phyloP scores from a whole-genome alignment of 2,888 invertebrate genomes.

The Protonemura montana region DNA sequence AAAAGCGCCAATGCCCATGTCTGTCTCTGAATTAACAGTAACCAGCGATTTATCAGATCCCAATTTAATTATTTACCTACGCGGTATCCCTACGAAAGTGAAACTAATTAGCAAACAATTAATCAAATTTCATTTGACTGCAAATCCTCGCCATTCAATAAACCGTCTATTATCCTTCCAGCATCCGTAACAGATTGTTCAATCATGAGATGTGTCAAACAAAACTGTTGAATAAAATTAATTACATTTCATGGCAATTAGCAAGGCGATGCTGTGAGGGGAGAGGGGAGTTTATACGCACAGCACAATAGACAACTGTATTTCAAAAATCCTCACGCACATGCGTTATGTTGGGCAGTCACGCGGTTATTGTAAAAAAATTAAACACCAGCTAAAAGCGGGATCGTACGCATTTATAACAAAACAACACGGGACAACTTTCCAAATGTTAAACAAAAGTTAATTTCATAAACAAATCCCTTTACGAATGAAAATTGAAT shows the following conservation, averaged over 20 bases:
- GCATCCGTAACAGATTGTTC: constrained; percentile 12
- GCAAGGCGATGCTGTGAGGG: neutral
- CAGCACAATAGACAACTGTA: neutral
- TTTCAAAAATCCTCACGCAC: neutral
- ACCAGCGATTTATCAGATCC: neutral
- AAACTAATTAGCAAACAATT: neutral
- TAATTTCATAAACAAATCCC: neutral
- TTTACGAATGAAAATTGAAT: neutral
- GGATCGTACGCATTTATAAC: neutral
- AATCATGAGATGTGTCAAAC: neutral
- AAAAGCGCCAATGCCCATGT: neutral
- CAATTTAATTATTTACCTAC: neutral
- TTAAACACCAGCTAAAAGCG: neutral
- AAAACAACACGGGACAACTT: neutral
- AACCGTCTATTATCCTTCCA: neutral
- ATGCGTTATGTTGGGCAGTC: neutral
- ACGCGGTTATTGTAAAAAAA: neutral
- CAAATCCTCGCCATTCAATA: neutral
- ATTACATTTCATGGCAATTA: constrained; percentile 3
- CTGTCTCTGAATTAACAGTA: neutral
- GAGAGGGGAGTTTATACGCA: neutral
- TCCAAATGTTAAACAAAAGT: neutral
- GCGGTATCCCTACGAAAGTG: neutral
- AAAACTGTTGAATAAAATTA: constrained; percentile 12
- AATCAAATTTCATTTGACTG: constrained; percentile 5